Conservation (phyloP, 2,113 vertebrate genomes). For the Paramormyrops kingsleyae region DNA sequence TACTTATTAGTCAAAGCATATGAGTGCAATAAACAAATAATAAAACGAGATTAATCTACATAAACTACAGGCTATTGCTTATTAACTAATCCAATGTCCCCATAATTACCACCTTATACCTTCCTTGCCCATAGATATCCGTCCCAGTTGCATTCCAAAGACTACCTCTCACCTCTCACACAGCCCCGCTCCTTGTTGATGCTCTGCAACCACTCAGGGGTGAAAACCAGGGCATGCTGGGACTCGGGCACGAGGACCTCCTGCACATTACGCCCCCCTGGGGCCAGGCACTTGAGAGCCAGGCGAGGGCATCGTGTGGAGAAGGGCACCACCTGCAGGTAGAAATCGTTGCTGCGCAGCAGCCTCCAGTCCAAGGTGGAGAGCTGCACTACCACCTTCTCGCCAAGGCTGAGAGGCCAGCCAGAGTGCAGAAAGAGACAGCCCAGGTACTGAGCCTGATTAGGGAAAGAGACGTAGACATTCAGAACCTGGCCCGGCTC, state of each 20-base stretch:
- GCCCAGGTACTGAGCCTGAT: constrained; percentile 80
- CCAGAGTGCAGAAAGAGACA: constrained; percentile 84
- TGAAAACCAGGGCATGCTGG: constrained; percentile 79
- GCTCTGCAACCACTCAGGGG: constrained; percentile 81
- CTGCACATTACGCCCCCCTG: constrained; percentile 74
- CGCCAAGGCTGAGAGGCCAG: constrained; percentile 77
- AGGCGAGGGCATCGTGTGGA: constrained; percentile 74
- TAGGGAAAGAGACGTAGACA: neutral
- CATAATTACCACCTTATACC: neutral
- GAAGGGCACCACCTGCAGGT: constrained; percentile 84
- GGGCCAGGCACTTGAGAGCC: constrained; percentile 77
- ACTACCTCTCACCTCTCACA: constrained; percentile 54
- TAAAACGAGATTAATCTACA: neutral
- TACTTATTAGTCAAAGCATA: neutral
- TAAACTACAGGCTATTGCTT: neutral
- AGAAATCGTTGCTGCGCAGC: constrained; percentile 80
- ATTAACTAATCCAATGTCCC: neutral
- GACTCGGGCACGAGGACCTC: constrained; percentile 74
- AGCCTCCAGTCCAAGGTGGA: constrained; percentile 83
- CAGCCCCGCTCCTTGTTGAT: constrained; percentile 80
- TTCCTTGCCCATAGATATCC: neutral
- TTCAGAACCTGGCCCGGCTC: neutral
- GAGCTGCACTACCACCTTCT: constrained; percentile 79
- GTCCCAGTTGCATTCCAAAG: neutral
- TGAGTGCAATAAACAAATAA: neutral